Conservation (phyloP, 2,797 vertebrate species). For the Bovichtus variegatus region DNA sequence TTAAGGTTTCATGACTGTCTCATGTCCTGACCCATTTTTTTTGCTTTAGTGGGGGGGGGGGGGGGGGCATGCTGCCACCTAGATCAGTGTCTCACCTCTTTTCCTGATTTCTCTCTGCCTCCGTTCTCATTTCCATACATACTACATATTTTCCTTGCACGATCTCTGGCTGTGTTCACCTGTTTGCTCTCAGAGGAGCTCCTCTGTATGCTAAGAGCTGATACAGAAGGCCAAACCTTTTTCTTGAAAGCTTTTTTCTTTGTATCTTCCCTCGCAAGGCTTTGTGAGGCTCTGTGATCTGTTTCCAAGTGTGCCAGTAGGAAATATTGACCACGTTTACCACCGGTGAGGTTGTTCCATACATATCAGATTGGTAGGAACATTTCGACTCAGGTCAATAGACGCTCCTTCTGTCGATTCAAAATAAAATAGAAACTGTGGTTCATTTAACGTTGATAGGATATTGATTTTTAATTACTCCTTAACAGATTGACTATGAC, state of each 20-base stretch:
- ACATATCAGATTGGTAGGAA: constrained; percentile 40
- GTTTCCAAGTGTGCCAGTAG: neutral
- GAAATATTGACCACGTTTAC: constrained; percentile 36
- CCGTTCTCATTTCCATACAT: constrained; percentile 34
- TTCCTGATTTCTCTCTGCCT: neutral
- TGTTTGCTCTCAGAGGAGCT: constrained; percentile 27
- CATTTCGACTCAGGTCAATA: constrained; percentile 57
- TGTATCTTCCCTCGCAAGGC: neutral
- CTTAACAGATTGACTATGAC: constrained; percentile 78
- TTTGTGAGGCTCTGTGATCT: neutral
- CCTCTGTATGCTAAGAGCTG: constrained; percentile 20
- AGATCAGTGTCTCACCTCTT: constrained; percentile 16
- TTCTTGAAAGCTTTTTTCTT: neutral
- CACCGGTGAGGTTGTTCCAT: constrained; percentile 1
- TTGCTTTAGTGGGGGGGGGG: constrained; percentile 19
- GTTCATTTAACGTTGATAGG: constrained; percentile 68
- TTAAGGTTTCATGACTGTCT: constrained; percentile 27
- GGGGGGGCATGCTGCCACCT: constrained; percentile 18
- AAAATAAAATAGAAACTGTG: constrained; percentile 48
- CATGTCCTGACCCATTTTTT: constrained; percentile 18
- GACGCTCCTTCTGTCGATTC: constrained; percentile 33
- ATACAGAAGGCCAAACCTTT: neutral
- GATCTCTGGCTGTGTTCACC: constrained; percentile 25
- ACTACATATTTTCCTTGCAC: constrained; percentile 15
- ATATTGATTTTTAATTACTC: constrained; percentile 78